A percentile compares a stretch with the other conserved stretches of the same genome.
Evolutionary conservation across 2,797 vertebrate species (phyloP).

Genomic region (Leptodactylus fallax): DNA sequence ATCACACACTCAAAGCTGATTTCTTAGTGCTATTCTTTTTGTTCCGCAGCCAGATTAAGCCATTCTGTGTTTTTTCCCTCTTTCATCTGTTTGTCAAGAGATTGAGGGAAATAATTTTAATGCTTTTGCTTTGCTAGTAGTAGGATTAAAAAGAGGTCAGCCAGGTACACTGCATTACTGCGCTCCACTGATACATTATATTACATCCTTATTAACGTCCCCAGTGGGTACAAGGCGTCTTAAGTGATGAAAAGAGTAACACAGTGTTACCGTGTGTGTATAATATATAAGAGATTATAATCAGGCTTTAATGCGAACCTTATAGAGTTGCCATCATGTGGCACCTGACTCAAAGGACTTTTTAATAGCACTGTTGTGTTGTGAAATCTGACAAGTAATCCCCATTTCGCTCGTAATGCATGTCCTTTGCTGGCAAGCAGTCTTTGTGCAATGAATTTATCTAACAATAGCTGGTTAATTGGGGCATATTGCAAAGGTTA

Average conservation of each 20-base stretch:
- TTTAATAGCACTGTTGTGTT: conserved; percentile 36
- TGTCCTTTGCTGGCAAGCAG: conserved; percentile 12
- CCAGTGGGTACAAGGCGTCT: conserved; percentile 22
- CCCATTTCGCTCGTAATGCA: conserved; percentile 1
- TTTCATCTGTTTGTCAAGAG: conserved; percentile 53
- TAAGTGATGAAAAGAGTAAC: conserved; percentile 33
- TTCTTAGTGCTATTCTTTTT: conserved; percentile 13
- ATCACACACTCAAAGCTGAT: conserved; percentile 30
- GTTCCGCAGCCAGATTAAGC: conserved; percentile 39
- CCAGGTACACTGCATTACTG: conserved; percentile 44
- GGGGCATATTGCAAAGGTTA: conserved; percentile 46
- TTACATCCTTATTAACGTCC: conserved; percentile 53
- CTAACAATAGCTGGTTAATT: conserved; percentile 53
- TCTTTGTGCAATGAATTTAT: conserved; percentile 41
- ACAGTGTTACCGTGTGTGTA: not conserved
- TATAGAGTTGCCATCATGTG: conserved; percentile 15
- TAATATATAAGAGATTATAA: conserved; percentile 35
- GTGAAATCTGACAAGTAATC: conserved; percentile 37
- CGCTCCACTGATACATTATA: conserved; percentile 37
- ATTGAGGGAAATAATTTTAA: conserved; percentile 51
- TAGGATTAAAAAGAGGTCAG: conserved; percentile 55
- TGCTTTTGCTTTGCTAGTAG: conserved; percentile 17
- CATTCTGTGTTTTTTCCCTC: conserved; percentile 24
- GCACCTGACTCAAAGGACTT: conserved; percentile 28
- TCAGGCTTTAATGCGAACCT: conserved; percentile 45